Percentiles rank a stretch among this genome's conserved stretches.
phyloP scores from a whole-genome alignment of 1,140 invertebrate species.

The Halictus rubicundus region DNA sequence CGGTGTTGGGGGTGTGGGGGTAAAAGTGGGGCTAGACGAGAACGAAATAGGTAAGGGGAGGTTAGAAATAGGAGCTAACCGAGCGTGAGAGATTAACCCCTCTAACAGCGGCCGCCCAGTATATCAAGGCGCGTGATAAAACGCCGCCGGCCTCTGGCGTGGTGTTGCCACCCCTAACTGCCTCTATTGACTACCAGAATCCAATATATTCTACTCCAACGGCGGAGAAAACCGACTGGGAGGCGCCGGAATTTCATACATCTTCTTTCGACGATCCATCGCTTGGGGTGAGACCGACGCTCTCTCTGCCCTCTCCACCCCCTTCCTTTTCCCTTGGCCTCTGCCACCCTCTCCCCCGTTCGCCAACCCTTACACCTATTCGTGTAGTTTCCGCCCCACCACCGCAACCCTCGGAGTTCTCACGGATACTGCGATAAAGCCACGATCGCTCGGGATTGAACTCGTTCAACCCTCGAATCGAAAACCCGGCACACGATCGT shows the following conservation, averaged over 20 bases:
- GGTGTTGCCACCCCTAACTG: conserved; percentile 79
- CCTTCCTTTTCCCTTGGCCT: conserved; percentile 5
- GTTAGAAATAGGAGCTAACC: conserved; percentile 80
- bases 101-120: conserved; percentile 79
- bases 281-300: conserved; percentile 57
- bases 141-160: conserved; percentile 77
- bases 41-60: conserved; percentile 68
- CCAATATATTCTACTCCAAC: conserved; percentile 79
- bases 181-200: conserved; percentile 80
- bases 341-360: not conserved
- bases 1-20: not conserved
- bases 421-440: conserved; percentile 66
- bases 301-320: conserved; percentile 38
- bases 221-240: conserved; percentile 78
- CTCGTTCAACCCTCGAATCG: conserved; percentile 56
- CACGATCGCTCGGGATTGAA: conserved; percentile 72
- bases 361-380: conserved; percentile 45
- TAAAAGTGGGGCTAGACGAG: conserved; percentile 45
- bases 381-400: conserved; percentile 31
- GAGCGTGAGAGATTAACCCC: conserved; percentile 81
- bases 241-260: conserved; percentile 80
- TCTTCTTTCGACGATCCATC: conserved; percentile 75
- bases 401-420: conserved; percentile 48
- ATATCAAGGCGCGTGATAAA: conserved; percentile 80
- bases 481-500: conserved; percentile 46